Base-by-base conservation (phyloP, 2,113 vertebrate species). In the Hemiprocne comata region DNA sequence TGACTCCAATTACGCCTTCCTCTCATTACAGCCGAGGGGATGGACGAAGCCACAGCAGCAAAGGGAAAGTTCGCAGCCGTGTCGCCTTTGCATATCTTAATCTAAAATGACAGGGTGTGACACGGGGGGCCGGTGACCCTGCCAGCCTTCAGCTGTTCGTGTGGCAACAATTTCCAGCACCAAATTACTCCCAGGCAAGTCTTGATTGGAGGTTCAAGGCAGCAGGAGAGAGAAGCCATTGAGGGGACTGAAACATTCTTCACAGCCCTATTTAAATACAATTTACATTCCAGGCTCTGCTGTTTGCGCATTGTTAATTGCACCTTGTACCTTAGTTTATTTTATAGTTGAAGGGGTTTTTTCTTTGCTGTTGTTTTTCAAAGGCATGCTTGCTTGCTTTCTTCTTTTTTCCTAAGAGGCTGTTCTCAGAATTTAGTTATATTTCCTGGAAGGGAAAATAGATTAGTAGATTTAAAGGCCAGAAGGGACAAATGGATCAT, bases 1-100 rank as follows among this genome's bases (percentile, higher is more conserved):
- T 99, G 98, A 99, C 98, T 98, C 98, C 99, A 99, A 99, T 99
- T 99, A 99, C 97, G 97, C 98, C 98, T 98, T 99, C 98, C 98
- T 98, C 98, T 98, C 98, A 98, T 98, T 98, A 98, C 98, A 97
- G 98, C 98, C 97, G 94, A 96, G 98, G 98, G 98, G 96, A 97
- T 46, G 95, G 98, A 98, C 98, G 95, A 94, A 18, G 97, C 98
- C 97, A 80, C 97, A 70, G 97, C 96, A 96, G 97, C 98, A 92
- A 95, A 95, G 97, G 97, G 98, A 97, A 98, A 98, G 98, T 98
- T 98, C 97, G 96, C 97, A 98, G 98, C 98, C 98, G 85, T 91
- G 98, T 98, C 98, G 97, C 98, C 98, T 99, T 99, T 99, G 99
- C 99, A 98, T 99, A 99, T 99, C 99, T 99, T 99, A 99, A 99